A percentile compares a stretch with the other conserved stretches of the same genome.
These are phyloP conservation scores for Meleagris gallopavo DNA, from an alignment of 2,113 vertebrate species.

Conservation along the genomic window DNA sequence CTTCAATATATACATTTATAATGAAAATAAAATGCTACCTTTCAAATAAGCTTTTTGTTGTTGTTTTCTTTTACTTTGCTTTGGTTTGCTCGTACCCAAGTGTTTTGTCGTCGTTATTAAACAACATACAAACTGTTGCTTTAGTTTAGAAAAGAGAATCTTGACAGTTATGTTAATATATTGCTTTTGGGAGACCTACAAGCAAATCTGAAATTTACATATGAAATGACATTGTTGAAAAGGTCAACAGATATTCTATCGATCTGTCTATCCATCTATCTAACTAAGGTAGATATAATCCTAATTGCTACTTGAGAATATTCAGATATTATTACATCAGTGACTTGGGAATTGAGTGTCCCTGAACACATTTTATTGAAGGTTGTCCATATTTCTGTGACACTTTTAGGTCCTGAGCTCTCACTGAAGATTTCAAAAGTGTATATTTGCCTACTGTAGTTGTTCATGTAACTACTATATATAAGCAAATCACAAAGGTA, in stretches of 20 bases:
- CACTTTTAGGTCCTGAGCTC: background rate
- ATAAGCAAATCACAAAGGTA: background rate
- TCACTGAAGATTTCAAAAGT: background rate
- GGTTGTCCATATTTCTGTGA: background rate
- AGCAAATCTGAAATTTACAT: background rate
- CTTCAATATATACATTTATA: background rate
- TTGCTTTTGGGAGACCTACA: background rate
- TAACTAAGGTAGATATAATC: background rate
- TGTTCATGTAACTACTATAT: background rate
- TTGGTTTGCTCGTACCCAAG: accelerated
- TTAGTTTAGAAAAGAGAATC: background rate
- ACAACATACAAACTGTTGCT: background rate
- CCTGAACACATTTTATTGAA: background rate
- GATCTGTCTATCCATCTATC: too few relatives aligned
- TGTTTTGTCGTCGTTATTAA: background rate
- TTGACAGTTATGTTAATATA: background rate
- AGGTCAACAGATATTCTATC: background rate
- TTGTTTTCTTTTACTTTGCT: background rate
- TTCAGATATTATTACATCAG: background rate
- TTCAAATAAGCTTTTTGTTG: background rate
- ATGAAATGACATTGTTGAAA: background rate
- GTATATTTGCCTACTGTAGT: background rate
- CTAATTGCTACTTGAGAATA: background rate
- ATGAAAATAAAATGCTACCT: background rate
- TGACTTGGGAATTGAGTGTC: background rate